phyloP scores from a whole-genome alignment of 2,888 invertebrate species.

The Tryphoninae sp. region DNA sequence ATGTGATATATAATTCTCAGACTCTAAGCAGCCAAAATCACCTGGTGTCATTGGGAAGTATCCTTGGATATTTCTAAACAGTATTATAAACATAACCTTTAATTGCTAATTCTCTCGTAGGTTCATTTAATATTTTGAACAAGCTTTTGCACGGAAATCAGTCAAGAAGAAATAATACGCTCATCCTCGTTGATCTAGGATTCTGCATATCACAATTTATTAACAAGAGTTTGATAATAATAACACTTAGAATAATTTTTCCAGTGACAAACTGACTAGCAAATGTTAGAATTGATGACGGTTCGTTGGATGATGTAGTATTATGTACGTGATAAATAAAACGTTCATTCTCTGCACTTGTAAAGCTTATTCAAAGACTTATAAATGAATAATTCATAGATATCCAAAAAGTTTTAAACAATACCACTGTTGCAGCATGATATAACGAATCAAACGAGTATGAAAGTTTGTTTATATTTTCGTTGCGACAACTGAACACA shows the following conservation, averaged over 20 bases:
- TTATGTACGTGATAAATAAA: background rate
- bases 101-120: background rate
- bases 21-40: too few relatives aligned
- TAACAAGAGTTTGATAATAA: background rate
- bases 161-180: background rate
- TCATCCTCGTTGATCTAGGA: background rate
- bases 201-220: background rate
- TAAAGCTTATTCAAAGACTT: background rate
- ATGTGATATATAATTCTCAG: too few relatives aligned
- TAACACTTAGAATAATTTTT: background rate
- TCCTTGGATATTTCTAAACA: background rate
- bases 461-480: background rate
- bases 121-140: background rate
- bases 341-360: background rate
- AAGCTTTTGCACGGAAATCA: background rate
- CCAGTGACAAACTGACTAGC: too few relatives aligned
- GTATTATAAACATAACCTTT: conserved; percentile 17
- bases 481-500: background rate
- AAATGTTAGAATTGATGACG: too few relatives aligned
- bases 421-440: background rate
- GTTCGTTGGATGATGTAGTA: background rate
- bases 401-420: background rate
- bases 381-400: background rate
- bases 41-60: background rate
- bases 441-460: background rate